Evolutionary conservation across 2,888 invertebrate genomes (phyloP), one percentile per base, ranked within the genome.

Genomic region (Aethes cnicana): DNA sequence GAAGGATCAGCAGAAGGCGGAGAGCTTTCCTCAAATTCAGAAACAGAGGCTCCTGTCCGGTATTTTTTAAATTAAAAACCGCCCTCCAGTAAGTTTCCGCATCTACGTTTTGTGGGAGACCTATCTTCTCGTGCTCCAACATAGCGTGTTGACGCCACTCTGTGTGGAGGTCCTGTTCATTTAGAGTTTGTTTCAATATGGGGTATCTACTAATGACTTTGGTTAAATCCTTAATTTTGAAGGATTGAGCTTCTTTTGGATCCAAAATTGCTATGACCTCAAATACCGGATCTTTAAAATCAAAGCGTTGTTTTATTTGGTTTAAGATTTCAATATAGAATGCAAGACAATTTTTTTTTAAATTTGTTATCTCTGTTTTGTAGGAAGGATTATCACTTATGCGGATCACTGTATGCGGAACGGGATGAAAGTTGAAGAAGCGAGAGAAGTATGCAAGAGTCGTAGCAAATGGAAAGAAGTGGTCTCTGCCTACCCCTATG

Each of bases 1-100:
- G 61, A 9, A 64, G 44, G 16, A 61, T 56, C 8, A 59, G 53
- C n/a, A 11, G 12, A 21, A 21, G 21, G 6, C 21, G 11, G 9
- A 11, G 6, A 28, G 12, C 9, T 12, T 11, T 9, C 1, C 6
- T 28, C 12, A 11, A 11, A 9, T 28, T 12, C 12, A 12, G 28
- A 11, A 28, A 28, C 5, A 28, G 9, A 3, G 11, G n/a, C 3
- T 9, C 3, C 12, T 12, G 4, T 6, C 5, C 6, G 9, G 2
- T 5, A 12, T 28, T 12, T 1, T 30, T 30, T 7, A 4, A 30
- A 11, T 4, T 5, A 3, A 14, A 30, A n/a, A 30, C 12, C 12
- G 11, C 7, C 7, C 11, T 11, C 12, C 28, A 28, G 12, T 14
- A 30, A 3, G 11, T 12, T 11, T 30, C 28, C 3, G 4, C 28